Evolutionary conservation across 1,140 invertebrate genomes (phyloP).

Genomic region (Odontomachus brunneus): DNA sequence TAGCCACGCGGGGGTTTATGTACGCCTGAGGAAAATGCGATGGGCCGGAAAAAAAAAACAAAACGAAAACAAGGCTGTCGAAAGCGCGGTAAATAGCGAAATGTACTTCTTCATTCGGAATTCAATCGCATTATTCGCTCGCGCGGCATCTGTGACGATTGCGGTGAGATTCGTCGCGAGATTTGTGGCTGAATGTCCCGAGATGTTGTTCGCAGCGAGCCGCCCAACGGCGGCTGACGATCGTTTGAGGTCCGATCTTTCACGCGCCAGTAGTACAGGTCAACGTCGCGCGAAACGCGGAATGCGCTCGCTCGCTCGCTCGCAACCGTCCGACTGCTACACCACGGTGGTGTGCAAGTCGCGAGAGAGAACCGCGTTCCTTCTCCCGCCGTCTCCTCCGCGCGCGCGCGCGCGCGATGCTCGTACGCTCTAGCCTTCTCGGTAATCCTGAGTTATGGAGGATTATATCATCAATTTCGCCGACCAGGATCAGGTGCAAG

Average conservation of each 20-base stretch:
- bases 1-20: slow-evolving; percentile 37
- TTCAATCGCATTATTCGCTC: not conserved
- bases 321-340: not conserved
- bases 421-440: slow-evolving; percentile 76
- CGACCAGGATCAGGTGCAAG: slow-evolving; percentile 82
- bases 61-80: no score
- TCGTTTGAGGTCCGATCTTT: not conserved
- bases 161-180: no score
- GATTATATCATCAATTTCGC: slow-evolving; percentile 84
- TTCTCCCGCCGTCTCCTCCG: slow-evolving; percentile 50
- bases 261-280: slow-evolving; percentile 28
- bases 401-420: slow-evolving; percentile 47
- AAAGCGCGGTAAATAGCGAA: slow-evolving; percentile 6
- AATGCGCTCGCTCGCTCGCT: not conserved
- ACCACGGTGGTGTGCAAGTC: slow-evolving; percentile 31
- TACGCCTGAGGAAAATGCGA: slow-evolving; percentile 14
- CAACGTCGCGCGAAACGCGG: not conserved
- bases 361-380: slow-evolving; percentile 30
- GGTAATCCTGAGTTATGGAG: slow-evolving; percentile 84
- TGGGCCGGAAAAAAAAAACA: slow-evolving; percentile 25
- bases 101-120: slow-evolving; percentile 1
- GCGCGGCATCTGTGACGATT: not conserved
- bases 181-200: not conserved
- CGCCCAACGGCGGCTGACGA: not conserved
- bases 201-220: not conserved